A percentile compares a stretch with the other conserved stretches of the same genome.
phyloP scores from a whole-genome alignment of 2,113 vertebrate species.

The Crotalus helleri region DNA sequence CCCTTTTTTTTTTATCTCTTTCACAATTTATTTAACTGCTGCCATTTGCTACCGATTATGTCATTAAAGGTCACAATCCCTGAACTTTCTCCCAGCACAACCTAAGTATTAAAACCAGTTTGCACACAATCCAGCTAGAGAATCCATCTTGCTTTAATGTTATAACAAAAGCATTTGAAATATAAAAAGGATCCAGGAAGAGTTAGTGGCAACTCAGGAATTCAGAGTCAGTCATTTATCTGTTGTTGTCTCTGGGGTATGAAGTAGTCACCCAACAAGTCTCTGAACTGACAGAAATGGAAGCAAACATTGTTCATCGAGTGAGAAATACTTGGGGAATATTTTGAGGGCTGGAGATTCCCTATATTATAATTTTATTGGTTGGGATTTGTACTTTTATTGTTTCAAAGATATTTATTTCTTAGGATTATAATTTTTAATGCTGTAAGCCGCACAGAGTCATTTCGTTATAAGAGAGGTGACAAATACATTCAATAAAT shows the following conservation, averaged over 20 bases:
- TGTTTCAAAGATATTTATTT: neutral
- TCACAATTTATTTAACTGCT: slow-evolving; percentile 16
- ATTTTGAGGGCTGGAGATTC: neutral
- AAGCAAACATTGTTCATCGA: neutral
- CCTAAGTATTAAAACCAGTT: neutral
- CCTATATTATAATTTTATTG: neutral
- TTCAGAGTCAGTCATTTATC: neutral
- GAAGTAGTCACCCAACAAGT: neutral
- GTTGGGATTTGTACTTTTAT: neutral
- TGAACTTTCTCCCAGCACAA: neutral
- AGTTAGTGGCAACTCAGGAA: neutral
- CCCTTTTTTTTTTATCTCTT: neutral
- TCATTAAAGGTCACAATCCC: neutral
- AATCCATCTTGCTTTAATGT: neutral
- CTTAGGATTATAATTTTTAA: neutral
- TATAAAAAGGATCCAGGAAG: neutral
- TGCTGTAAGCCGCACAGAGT: neutral
- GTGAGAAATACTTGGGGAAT: neutral
- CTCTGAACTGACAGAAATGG: neutral
- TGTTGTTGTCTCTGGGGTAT: neutral
- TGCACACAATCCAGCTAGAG: neutral
- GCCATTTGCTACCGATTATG: neutral
- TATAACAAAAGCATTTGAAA: neutral
- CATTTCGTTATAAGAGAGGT: neutral
- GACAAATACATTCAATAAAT: neutral